Base-by-base conservation (phyloP, 1,140 invertebrate genomes). In the Cyrtorhinus lividipennis region DNA sequence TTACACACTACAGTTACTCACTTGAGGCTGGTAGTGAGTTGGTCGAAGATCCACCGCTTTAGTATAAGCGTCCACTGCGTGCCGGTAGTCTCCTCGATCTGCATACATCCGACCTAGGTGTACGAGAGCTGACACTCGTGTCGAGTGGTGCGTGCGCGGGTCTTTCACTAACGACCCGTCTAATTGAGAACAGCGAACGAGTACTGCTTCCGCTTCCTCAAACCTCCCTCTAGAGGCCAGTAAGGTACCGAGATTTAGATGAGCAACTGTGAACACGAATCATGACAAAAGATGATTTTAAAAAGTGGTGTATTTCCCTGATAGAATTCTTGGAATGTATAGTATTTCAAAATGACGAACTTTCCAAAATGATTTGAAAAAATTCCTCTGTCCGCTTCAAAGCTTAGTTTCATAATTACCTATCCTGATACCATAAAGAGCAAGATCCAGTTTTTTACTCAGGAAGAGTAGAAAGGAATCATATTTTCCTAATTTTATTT, bases 211-310 rank as follows among this genome's bases (percentile, higher is more conserved):
- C 12, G 93, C 94, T 71, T 95, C 90, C 56, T 86, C 80, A 66
- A 84, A 82, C 56, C 86, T 78, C 12, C 91, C 92, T 57, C 89
- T 78, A 8, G 87, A 81, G 66, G 88, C 85, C 65, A 94, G 78
- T 23, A 92, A 86, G 65, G 92, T 85, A 1, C 92, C 95, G 68
- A 96, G 79, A 72, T 96, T 97, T 63, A 97, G 83, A 76, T 97
- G 92, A 45, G 94, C 95, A 81, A 95, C 92, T 95, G 81, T 24
- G 83, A 70, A 56, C 62, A n/a, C 24, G 30, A 56, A 62, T 15
- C 38, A 57, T 23, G 1, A n/a, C n/a, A n/a, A n/a, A 18, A 57
- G 2, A 24, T 57, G 2, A 10, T 56, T 61, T 12, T 44, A 61
- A 15, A 46, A 45, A 8, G 48, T 56, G 5, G 24, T 20, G n/a